Conservation (phyloP, 2,888 invertebrate genomes). For the Nymphalis c-album region DNA sequence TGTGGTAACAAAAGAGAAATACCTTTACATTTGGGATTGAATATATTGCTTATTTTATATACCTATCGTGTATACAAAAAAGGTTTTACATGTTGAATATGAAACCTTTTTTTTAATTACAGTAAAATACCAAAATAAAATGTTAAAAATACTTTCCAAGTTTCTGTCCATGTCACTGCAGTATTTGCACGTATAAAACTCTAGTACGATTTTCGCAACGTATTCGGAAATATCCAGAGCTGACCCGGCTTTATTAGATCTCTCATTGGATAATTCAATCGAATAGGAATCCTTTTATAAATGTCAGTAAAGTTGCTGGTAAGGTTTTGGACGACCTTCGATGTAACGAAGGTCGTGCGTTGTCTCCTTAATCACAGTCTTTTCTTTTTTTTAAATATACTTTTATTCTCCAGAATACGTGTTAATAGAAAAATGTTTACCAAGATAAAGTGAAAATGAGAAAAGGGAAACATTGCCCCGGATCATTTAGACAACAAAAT, state of each 20-base stretch:
- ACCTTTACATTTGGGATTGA: too few species aligned
- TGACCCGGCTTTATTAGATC: slow-evolving; percentile 24
- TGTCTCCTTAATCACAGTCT: not conserved
- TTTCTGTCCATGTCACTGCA: too few species aligned
- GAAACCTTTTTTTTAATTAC: too few species aligned
- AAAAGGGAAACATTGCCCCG: not conserved
- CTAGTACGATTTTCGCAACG: slow-evolving; percentile 1
- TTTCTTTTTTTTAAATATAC: too few species aligned
- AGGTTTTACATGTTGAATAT: too few species aligned
- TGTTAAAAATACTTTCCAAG: not conserved
- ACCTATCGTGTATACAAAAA: too few species aligned
- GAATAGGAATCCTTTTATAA: slow-evolving; percentile 24
- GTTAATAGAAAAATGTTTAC: not conserved
- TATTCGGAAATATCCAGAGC: slow-evolving; percentile 10
- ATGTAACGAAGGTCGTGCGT: slow-evolving; percentile 4
- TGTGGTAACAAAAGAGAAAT: too few species aligned
- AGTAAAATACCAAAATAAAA: too few species aligned
- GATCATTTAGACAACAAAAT: too few species aligned
- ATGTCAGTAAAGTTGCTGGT: slow-evolving; percentile 18
- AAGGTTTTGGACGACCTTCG: slow-evolving; percentile 18
- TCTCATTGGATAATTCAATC: slow-evolving; percentile 24
- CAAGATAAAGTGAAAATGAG: not conserved
- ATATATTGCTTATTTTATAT: too few species aligned
- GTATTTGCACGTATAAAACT: not conserved
- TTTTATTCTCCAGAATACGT: too few species aligned